Base-by-base conservation (phyloP, 2,113 vertebrate genomes). In the Bufo gargarizans region DNA sequence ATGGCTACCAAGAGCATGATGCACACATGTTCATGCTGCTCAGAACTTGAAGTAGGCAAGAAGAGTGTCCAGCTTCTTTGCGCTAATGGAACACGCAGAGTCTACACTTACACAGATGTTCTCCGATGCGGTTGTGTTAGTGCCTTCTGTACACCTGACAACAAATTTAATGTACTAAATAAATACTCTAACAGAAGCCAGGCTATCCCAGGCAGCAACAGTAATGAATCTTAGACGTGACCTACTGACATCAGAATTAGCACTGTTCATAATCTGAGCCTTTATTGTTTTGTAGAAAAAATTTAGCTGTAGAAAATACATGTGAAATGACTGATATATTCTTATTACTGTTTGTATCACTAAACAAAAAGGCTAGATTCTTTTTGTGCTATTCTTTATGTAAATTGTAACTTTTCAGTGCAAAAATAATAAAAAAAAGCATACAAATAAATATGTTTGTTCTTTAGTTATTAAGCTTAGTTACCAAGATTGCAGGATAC, bases 1-100 rank as follows among this genome's bases (percentile, higher is more conserved):
- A 61, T 83, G 33, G 8, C 56, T 19, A 45, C 79, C 19, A 83
- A 17, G 9, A 53, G 53, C 8, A 82, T 88, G 45, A 43, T 55
- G 14, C 86, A 88, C 11, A 83, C 14, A 10, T 88, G 86, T 65
- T 63, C 86, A 53, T 88, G 86, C 45, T 88, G 86, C 47, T 43
- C 79, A 77, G 79, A 88, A 16, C 55, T 76, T 14, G 86, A 88
- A 16, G 65, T 88, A 33, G 86, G 71, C 74, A 9, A 59, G n/a
- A 88, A 65, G 80, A 88, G 20, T 6, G 58, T 88, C 11, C 20
- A 83, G 20, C 20, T 88, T n/a, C 6, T 65, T 8, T 88, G 86
- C 4, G 56, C 55, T 4, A 22, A 88, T 65, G 86, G 86, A 83
- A 13, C 3, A 6, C 67, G 69, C n/a, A 4, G 20, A 12, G 22